Evolutionary conservation across 2,888 invertebrate species (phyloP).

Genomic region (Drosophila engyochracea): DNA sequence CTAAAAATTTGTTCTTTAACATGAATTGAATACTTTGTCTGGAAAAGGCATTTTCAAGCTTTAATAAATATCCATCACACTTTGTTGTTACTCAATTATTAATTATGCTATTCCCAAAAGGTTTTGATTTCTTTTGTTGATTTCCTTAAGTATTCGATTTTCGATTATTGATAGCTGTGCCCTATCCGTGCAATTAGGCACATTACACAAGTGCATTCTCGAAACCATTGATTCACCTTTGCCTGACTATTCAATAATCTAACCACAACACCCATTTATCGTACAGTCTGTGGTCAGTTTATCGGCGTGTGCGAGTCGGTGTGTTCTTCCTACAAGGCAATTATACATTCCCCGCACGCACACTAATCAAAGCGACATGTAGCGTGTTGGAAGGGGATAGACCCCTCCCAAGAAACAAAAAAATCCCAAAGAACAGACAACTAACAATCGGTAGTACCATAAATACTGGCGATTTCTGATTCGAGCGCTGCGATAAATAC

Average conservation of each 20-base stretch:
- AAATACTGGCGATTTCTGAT: conserved; percentile 65
- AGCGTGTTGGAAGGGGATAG: not conserved
- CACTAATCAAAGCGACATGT: conserved; percentile 68
- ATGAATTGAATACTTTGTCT: not conserved
- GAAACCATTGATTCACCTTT: conserved; percentile 31
- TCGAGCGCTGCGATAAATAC: conserved; percentile 56
- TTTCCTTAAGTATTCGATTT: conserved; percentile 8
- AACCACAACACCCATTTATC: conserved; percentile 46
- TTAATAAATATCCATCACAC: not conserved
- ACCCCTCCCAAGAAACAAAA: conserved; percentile 9
- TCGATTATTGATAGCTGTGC: conserved; percentile 4
- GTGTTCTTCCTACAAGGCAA: conserved; percentile 28
- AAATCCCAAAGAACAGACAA: conserved; percentile 21
- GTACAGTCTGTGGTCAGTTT: conserved; percentile 21
- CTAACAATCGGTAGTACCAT: conserved; percentile 54
- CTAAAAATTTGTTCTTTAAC: not conserved
- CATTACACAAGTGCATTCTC: not conserved
- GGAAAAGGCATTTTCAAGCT: not conserved
- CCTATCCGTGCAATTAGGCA: conserved; percentile 12
- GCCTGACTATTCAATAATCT: conserved; percentile 29
- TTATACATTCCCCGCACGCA: conserved; percentile 62
- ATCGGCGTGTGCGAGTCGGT: not conserved
- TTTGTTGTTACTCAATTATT: not conserved
- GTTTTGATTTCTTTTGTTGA: not conserved
- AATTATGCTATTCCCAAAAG: not conserved